A percentile compares a stretch with the other conserved stretches of the same genome.
Evolutionary conservation across 2,797 vertebrate genomes (phyloP).

Genomic region (Peromyscus melanophrys): DNA sequence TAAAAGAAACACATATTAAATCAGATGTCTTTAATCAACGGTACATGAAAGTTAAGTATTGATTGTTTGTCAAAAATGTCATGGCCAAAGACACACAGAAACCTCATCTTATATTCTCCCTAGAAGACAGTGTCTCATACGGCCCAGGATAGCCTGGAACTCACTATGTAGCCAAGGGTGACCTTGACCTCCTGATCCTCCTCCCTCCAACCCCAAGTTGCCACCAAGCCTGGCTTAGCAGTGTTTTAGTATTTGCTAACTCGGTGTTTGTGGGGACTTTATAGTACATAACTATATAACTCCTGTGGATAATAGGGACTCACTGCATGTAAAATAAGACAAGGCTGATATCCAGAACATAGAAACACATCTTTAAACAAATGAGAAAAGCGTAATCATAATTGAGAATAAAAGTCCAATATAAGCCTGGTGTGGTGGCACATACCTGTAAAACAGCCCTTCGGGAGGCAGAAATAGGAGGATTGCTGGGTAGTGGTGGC

Average conservation of each 20-base stretch:
- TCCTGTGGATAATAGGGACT: neutral
- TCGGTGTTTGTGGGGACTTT: neutral
- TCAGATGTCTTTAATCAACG: neutral
- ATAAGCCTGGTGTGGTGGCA: neutral
- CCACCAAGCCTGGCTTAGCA: neutral
- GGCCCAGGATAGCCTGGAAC: neutral
- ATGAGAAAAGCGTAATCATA: neutral
- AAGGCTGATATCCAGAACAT: neutral
- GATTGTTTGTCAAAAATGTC: neutral
- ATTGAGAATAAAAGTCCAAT: neutral
- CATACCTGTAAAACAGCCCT: neutral
- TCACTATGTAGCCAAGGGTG: neutral
- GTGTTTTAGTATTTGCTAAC: neutral
- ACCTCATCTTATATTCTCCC: neutral
- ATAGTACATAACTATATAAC: neutral
- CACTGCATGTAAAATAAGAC: neutral
- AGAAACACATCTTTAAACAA: neutral
- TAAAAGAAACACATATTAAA: neutral
- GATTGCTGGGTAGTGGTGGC: neutral
- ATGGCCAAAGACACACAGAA: neutral
- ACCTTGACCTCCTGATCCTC: neutral
- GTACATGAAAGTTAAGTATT: neutral
- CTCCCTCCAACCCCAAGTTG: neutral
- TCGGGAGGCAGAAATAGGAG: neutral
- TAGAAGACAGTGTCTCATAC: neutral